Evolutionary conservation across 92 coral and sea anemone genomes (phyloP).

Genomic region (Bergia puertoricense): DNA sequence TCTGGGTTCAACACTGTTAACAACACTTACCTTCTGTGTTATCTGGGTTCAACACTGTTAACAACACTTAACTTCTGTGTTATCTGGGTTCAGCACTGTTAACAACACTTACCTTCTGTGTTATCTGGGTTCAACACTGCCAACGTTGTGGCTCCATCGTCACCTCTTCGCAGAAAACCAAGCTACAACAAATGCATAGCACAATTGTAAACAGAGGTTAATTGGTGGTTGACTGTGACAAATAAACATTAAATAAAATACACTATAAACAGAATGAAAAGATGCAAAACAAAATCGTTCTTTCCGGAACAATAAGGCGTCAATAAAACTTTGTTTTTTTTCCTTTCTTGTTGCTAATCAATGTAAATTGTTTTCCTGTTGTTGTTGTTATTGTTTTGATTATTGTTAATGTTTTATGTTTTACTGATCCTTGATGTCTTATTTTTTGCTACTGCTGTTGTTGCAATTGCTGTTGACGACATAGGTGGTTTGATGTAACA

Average conservation of each 20-base stretch:
- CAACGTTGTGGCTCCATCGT: slow-evolving; percentile 90
- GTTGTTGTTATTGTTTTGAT: background rate
- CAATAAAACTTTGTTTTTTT: background rate
- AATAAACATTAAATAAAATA: too few species aligned
- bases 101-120: slow-evolving; percentile 65
- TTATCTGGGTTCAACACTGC: slow-evolving; percentile 78
- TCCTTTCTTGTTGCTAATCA: background rate
- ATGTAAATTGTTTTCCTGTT: too few species aligned
- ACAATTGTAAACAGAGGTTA: background rate
- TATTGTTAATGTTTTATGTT: too few species aligned
- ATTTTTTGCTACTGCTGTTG: too few species aligned
- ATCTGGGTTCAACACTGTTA: slow-evolving; percentile 44
- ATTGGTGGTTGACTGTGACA: background rate
- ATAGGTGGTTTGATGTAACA: too few species aligned
- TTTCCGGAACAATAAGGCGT: background rate
- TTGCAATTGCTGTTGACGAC: too few species aligned
- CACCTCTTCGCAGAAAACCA: slow-evolving; percentile 87
- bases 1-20: background rate
- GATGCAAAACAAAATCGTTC: background rate
- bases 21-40: slow-evolving; percentile 62
- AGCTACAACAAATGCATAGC: slow-evolving; percentile 45
- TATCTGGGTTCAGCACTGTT: slow-evolving; percentile 78
- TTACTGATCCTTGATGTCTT: too few species aligned
- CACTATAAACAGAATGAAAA: too few species aligned
- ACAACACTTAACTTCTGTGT: slow-evolving; percentile 10